phyloP scores from a whole-genome alignment of 2,797 vertebrate genomes.

The Anabacerthia variegaticeps region DNA sequence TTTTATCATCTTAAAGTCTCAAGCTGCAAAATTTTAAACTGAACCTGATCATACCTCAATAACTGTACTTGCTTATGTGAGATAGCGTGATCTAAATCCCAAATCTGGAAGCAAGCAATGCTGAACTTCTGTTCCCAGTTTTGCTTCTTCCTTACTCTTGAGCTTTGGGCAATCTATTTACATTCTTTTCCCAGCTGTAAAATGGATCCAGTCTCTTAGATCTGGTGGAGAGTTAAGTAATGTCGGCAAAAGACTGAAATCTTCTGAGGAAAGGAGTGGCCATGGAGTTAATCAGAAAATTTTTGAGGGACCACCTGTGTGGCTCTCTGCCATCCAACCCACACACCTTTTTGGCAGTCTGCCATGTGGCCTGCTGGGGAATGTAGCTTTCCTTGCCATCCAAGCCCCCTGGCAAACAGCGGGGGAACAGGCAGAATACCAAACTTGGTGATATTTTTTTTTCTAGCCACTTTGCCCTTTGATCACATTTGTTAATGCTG shows the following conservation, averaged over 20 bases:
- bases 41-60: fast-evolving
- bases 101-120: neutral
- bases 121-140: neutral
- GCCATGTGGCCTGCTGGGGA: constrained; percentile 32
- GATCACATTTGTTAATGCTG: neutral
- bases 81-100: neutral
- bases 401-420: constrained; percentile 37
- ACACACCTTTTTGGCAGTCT: constrained; percentile 28
- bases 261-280: constrained; percentile 53
- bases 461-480: constrained; percentile 1
- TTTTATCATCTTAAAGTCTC: neutral
- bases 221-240: constrained; percentile 19
- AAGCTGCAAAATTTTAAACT: neutral
- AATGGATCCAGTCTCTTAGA: neutral
- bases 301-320: constrained; percentile 65
- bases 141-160: neutral
- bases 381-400: neutral
- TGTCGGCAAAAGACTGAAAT: constrained; percentile 15
- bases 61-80: neutral
- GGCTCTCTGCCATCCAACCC: constrained; percentile 51
- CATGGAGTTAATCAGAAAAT: constrained; percentile 30
- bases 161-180: constrained; percentile 22
- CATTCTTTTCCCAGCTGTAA: constrained; percentile 25
- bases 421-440: neutral
- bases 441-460: neutral